Conservation (phyloP, 2,797 vertebrate genomes). For the Triplophysa bombifrons region DNA sequence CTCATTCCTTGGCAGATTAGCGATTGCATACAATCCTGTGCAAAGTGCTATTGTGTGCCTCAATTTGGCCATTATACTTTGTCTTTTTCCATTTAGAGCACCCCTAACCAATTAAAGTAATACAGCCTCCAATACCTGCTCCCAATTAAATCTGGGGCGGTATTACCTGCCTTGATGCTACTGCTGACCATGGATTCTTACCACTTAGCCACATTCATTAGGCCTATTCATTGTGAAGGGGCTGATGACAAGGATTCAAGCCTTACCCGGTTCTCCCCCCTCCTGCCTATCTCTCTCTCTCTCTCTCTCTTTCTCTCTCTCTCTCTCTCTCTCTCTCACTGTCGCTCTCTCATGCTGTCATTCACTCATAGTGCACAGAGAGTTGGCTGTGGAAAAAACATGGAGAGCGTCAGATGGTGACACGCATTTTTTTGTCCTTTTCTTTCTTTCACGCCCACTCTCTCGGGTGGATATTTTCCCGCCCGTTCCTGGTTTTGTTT, state of each 20-base stretch:
- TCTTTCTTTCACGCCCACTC: conserved; percentile 6
- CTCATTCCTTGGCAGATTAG: conserved; percentile 99
- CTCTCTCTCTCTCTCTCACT: conserved; percentile 3
- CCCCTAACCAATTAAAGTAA: conserved; percentile 98
- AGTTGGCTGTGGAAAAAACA: conserved; percentile 69
- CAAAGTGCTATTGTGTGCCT: conserved; percentile 91
- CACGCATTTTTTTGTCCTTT: conserved; percentile 69
- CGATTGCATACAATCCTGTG: conserved; percentile 93
- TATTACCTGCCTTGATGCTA: conserved; percentile 94
- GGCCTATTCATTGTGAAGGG: conserved; percentile 92
- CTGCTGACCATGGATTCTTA: conserved; percentile 88
- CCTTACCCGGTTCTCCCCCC: conserved; percentile 62
- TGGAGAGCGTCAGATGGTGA: conserved; percentile 75
- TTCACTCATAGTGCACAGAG: conserved; percentile 78
- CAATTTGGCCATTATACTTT: conserved; percentile 99
- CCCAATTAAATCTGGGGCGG: conserved; percentile 98
- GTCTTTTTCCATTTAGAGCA: conserved; percentile 96
- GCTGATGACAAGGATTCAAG: conserved; percentile 88
- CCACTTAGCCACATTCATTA: conserved; percentile 92
- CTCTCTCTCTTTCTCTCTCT: conserved; percentile 4
- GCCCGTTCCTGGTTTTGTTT: conserved; percentile 74
- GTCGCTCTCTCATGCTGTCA: conserved; percentile 71
- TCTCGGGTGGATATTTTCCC: conserved; percentile 76
- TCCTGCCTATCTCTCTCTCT: conserved; percentile 1
- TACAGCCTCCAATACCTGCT: conserved; percentile 83